phyloP scores from a whole-genome alignment of 2,888 invertebrate genomes.

The Teinopalpus imperialis region DNA sequence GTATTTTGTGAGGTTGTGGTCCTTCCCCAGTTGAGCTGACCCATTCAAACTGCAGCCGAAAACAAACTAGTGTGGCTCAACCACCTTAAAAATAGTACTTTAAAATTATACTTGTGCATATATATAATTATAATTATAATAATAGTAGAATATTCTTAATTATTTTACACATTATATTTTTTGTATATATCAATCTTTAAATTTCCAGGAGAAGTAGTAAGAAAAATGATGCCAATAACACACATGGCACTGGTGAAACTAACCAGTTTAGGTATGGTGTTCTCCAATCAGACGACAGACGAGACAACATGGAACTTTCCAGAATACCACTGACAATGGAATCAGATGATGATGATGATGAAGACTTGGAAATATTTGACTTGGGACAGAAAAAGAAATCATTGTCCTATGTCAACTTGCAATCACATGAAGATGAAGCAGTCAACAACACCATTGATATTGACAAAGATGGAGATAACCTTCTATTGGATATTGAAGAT shows the following conservation, averaged over 20 bases:
- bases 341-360: conserved; percentile 76
- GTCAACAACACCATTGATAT: conserved; percentile 48
- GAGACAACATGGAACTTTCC: conserved; percentile 69
- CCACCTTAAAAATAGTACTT: too few relatives aligned
- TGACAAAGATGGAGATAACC: conserved; percentile 49
- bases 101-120: too few relatives aligned
- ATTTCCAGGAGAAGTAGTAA: conserved; percentile 64
- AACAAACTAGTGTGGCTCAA: too few relatives aligned
- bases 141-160: too few relatives aligned
- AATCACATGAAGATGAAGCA: conserved; percentile 64
- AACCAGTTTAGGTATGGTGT: conserved; percentile 78
- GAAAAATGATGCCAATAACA: conserved; percentile 52
- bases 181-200: too few relatives aligned
- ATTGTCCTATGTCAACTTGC: conserved; percentile 68
- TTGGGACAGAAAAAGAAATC: conserved; percentile 71
- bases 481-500: conserved; percentile 71
- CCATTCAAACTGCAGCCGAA: too few relatives aligned
- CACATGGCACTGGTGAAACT: conserved; percentile 56
- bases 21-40: too few relatives aligned
- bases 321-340: conserved; percentile 73
- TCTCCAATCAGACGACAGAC: conserved; percentile 67
- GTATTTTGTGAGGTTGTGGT: too few relatives aligned
- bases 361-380: conserved; percentile 76
- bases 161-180: too few relatives aligned
- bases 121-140: too few relatives aligned